phyloP scores from a whole-genome alignment of 1,140 invertebrate genomes.

The Copidosoma floridanum region DNA sequence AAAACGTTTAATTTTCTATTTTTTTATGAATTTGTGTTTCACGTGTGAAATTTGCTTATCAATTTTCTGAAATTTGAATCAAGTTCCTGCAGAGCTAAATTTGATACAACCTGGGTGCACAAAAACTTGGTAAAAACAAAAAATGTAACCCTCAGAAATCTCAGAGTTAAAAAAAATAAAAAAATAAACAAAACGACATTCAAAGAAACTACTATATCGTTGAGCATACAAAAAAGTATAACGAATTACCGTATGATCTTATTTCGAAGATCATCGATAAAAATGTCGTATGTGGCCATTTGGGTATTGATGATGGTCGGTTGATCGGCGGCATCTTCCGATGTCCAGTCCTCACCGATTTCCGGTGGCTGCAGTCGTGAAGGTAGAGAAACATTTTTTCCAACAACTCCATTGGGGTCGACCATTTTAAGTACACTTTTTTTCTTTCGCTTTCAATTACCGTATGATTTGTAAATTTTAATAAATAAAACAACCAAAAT shows the following conservation, averaged over 20 bases:
- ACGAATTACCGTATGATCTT: neutral
- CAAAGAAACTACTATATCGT: no score
- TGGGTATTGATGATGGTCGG: constrained; percentile 41
- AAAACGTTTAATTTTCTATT: no score
- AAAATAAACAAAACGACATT: neutral
- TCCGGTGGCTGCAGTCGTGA: constrained; percentile 34
- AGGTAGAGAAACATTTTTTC: constrained; percentile 38
- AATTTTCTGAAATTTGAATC: no score
- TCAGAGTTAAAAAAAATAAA: no score
- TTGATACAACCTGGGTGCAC: no score
- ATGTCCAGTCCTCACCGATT: neutral
- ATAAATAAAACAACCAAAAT: neutral
- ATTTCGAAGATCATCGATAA: constrained; percentile 33
- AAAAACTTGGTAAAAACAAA: no score
- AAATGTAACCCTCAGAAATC: no score
- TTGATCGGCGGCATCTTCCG: constrained; percentile 8
- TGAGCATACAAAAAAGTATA: no score
- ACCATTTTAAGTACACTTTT: no score
- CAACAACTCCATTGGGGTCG: constrained; percentile 12
- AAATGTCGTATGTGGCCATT: constrained; percentile 39
- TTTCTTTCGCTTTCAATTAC: constrained; percentile 1
- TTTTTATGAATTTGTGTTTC: no score
- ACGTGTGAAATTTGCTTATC: no score
- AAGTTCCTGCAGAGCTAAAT: no score
- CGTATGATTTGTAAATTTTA: neutral